Evolutionary conservation across 2,888 invertebrate genomes (phyloP).

Genomic region (Chloroclystis v-ata): DNA sequence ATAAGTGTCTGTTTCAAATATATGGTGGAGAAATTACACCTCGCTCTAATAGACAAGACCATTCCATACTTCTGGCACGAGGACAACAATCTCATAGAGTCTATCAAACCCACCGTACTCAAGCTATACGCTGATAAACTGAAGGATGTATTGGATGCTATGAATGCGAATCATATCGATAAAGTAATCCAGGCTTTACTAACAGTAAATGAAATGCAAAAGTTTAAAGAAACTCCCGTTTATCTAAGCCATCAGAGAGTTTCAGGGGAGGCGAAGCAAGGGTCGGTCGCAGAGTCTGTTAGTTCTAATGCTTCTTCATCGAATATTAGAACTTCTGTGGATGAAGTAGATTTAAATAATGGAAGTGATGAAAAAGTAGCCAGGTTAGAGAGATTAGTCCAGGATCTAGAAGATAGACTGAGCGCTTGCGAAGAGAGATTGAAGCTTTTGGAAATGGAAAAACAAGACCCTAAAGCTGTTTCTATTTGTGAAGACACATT

Average conservation of each 20-base stretch:
- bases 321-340: slow-evolving; percentile 26
- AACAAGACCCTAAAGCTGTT: neutral
- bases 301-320: neutral
- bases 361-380: slow-evolving; percentile 30
- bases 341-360: slow-evolving; percentile 37
- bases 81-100: slow-evolving; percentile 53
- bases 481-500: slow-evolving; percentile 7
- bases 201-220: slow-evolving; percentile 43
- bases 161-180: slow-evolving; percentile 52
- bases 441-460: slow-evolving; percentile 29
- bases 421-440: slow-evolving; percentile 34
- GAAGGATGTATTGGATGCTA: slow-evolving; percentile 51
- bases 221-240: slow-evolving; percentile 50
- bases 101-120: slow-evolving; percentile 46
- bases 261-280: slow-evolving; percentile 18
- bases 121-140: slow-evolving; percentile 52
- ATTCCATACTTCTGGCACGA: slow-evolving; percentile 63
- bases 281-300: slow-evolving; percentile 10
- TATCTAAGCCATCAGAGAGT: slow-evolving; percentile 37
- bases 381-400: slow-evolving; percentile 35
- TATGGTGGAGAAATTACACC: slow-evolving; percentile 55
- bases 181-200: slow-evolving; percentile 44
- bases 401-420: slow-evolving; percentile 20
- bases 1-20: slow-evolving; percentile 46
- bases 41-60: slow-evolving; percentile 43